Conservation (phyloP, 2,113 vertebrate genomes). For the Procavia capensis region DNA sequence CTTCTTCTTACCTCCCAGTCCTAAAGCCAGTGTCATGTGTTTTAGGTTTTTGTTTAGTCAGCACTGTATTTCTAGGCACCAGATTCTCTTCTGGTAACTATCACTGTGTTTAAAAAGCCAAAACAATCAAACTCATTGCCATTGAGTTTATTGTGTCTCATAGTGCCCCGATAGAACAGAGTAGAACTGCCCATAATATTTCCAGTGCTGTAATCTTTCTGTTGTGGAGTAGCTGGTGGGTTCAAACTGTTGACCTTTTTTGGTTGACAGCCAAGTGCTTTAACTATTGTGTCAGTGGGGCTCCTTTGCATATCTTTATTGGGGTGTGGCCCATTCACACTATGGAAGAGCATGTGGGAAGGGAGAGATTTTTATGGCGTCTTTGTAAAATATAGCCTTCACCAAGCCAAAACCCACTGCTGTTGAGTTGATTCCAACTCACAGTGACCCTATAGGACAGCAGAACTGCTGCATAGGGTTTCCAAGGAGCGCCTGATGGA, state of each 20-base stretch:
- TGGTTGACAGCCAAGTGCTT: neutral
- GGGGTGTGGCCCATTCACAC: neutral
- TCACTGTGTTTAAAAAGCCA: neutral
- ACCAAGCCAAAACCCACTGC: no score
- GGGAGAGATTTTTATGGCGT: neutral
- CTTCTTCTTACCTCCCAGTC: neutral
- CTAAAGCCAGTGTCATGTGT: neutral
- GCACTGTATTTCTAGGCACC: neutral
- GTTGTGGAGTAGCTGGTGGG: neutral
- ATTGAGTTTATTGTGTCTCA: no score
- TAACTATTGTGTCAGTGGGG: neutral
- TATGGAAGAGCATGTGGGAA: neutral
- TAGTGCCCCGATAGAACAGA: no score
- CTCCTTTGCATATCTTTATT: neutral
- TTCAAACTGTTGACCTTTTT: neutral
- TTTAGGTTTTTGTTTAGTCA: constrained; percentile 16
- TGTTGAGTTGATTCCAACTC: no score
- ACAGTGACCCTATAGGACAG: no score
- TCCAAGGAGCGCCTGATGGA: no score
- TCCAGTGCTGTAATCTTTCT: neutral
- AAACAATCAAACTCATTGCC: no score
- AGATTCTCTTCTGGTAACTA: constrained; percentile 12
- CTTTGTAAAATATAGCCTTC: neutral
- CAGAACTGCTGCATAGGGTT: no score
- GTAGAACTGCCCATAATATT: no score